Base-by-base conservation (phyloP, 2,113 vertebrate species). In the Triplophysa tibetana region DNA sequence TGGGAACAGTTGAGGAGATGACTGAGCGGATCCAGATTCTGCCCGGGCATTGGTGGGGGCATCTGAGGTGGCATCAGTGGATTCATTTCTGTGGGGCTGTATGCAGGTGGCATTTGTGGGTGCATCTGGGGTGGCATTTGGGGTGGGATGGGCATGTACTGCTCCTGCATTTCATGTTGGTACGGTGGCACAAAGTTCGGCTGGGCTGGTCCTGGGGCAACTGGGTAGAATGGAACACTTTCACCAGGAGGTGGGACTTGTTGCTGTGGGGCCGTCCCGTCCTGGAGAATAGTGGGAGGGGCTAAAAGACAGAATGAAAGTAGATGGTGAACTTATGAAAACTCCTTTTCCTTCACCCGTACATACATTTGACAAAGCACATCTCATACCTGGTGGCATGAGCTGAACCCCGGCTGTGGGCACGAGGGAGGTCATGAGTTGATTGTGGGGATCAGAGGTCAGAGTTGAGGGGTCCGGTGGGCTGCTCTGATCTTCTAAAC, bases 381-480 rank as follows among this genome's bases (percentile, higher is more conserved):
- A 6, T 1, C 33, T 14, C 69, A n/a, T 83, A 98, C 98, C 98
- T 93, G 96, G 95, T 70, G 96, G 95, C 93, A 96, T 93, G 65
- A 97, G 94, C 81, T 94, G 96, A 11, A 97, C 91, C 0, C 87
- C 88, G 21, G 87, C 88, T 58, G 86, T 86, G 12, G 94, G 94
- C 52, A 94, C 77, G 0, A 96, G 86, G 0, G 93, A 93, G 0
- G 88, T 92, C 89, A 98, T 91, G 54, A 96, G 81, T 0, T 92
- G 89, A 69, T 97, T 97, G 70, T 95, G 93, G 0, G 93, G 69
- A 48, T 95, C 95, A 26, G 78, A 85, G 6, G 87, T 61, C 9
- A 82, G 81, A 81, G 64, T 88, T 23, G 87, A 88, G 65, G 93
- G 91, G 1, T 96, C 95, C 29, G 80, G 70, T 11, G 90, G 93